phyloP scores from a whole-genome alignment of 2,113 vertebrate species.

The Jacana jacana region DNA sequence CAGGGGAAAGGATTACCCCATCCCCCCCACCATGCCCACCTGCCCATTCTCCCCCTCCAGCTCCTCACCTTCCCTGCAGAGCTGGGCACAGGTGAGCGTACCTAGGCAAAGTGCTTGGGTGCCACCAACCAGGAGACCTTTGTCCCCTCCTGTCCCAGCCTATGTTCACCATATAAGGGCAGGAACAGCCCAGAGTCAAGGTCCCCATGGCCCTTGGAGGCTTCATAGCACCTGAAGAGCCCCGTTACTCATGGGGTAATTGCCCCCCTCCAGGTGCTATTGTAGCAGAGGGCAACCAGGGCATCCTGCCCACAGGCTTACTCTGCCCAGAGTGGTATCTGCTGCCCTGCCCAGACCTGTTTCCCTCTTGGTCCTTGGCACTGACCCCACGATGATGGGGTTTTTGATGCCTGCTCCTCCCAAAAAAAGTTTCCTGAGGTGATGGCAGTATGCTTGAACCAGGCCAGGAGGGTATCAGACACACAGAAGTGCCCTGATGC shows the following conservation, averaged over 20 bases:
- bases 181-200: conserved; percentile 54
- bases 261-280: neutral
- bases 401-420: neutral
- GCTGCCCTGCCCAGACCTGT: neutral
- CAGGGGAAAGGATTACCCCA: neutral
- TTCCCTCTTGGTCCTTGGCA: neutral
- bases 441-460: neutral
- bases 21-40: neutral
- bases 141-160: conserved; percentile 49
- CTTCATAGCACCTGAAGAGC: neutral
- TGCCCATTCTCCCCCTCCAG: accelerated
- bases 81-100: conserved; percentile 30
- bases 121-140: conserved; percentile 57
- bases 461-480: neutral
- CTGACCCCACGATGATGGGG: neutral
- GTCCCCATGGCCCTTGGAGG: neutral
- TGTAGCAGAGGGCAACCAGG: neutral
- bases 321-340: neutral
- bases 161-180: conserved; percentile 69
- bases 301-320: accelerated
- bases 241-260: neutral
- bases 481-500: neutral
- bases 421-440: neutral
- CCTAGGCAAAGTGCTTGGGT: conserved; percentile 26
- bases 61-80: conserved; percentile 56